Base-by-base conservation (phyloP, 2,888 invertebrate genomes). In the Cistogaster globosa region DNA sequence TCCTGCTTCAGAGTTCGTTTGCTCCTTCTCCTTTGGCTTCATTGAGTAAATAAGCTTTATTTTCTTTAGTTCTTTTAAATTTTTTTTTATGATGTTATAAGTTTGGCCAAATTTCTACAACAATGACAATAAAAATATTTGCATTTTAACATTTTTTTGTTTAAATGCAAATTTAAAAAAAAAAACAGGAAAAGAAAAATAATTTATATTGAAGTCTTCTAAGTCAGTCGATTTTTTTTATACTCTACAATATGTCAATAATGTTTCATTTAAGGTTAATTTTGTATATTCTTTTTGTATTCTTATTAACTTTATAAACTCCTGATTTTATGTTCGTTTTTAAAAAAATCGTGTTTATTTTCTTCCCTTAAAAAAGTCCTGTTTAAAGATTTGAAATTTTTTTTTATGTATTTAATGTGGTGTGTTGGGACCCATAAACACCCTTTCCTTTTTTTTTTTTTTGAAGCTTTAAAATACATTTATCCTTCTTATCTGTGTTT, bases 41-140 rank as follows among this genome's bases (percentile, higher is more conserved):
- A 85, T 85, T 82, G 85, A 82, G 72, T 68, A 77, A 76, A 80
- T 68, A 76, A 67, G 67, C 72, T 76, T 67, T 32, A 60, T 71
- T 53, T 79, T 62, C 32, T 57, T 72, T 14, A 32, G 51, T 51
- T 72, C 18, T 72, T 67, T 53, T 58, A 22, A 3, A 67, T 48
- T 57, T 36, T 57, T 36, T 75, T 58, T 79, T 53, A 65, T 77
- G 67, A 62, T 48, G 77, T 78, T 81, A 72, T 74, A 81, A 81
- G 68, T 53, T 78, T 82, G 75, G 36, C 68, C 58, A 78, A 88
- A 90, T 89, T 90, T 90, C 90, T 81, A 38, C 78, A 71, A 82
- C 85, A 85, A 91, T 91, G 91, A 91, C 91, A 91, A 91, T 91
- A 91, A 91, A 91, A 91, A 90, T 91, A 91, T 91, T 91, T 91